Base-by-base conservation (phyloP, 2,888 invertebrate species). In the Hartigia nigra region DNA sequence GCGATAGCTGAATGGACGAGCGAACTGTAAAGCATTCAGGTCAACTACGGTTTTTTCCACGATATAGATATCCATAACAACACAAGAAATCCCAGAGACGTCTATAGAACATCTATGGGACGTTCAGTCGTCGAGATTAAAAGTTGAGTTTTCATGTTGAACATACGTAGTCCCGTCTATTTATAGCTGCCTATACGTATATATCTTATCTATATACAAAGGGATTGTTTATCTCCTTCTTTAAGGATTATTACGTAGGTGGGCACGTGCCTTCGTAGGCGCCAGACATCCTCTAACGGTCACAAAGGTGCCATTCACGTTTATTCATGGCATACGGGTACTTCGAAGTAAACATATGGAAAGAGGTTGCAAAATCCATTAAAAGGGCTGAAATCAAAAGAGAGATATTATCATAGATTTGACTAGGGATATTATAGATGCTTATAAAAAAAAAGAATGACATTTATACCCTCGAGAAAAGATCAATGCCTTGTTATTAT, bases 1-100 rank as follows among this genome's bases (percentile, higher is more conserved):
- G 78, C 81, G 74, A 79, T 81, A 79, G 70, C 76, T 69, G 82
- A 78, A 81, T 74, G 81, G 81, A 77, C 82, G 81, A 80, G 70
- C 79, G 69, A 78, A 74, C 75, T 76, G 79, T 31, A 78, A 80
- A 81, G 78, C 75, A 74, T 78, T 55, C 39, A 55, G 39, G 39
- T 55, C 39, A 55, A 55, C 39, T 55, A 55, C 39, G 39, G 23
- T 55, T 55, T 55, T 55, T 55, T 55, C 39, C 39, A 55, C 23
- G 39, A 55, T 55, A 55, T 55, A 55, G 39, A 55, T 55, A 55
- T 55, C 39, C 39, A 55, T 55, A 55, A 55, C 39, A 55, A 55
- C 9, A 55, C 39, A 23, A 5, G 23, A 55, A 55, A 9, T 55
- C 39, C 39, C 23, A 55, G 39, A 55, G 39, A 55, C 39, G 39